Base-by-base conservation (phyloP, 2,888 invertebrate genomes). In the Cyrtodaria siliqua region DNA sequence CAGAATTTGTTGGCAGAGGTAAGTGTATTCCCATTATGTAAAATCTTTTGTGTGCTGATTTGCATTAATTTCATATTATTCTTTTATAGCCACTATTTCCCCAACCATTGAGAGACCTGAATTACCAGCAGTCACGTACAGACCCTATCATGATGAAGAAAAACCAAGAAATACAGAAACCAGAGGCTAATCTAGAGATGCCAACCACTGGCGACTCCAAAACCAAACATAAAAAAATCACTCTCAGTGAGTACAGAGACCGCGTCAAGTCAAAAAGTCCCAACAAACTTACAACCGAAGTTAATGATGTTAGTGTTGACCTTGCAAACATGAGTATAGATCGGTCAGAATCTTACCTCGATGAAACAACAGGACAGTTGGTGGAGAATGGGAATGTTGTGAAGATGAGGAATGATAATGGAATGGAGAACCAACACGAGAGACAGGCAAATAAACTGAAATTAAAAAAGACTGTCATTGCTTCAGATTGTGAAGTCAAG, bases 281-380 rank as follows among this genome's bases (percentile, higher is more conserved):
- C 14, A 47, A 38, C 8, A 76, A 73, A 42, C 66, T 44, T 26
- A 26, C 1, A 33, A 14, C 16, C 52, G 74, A 67, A 16, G 56
- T 71, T 4, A 29, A 42, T 50, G 78, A 78, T 62, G 57, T 81
- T 20, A 78, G 75, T 66, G 18, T 47, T 44, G 76, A 76, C 24
- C 59, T 84, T 9, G 79, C 78, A 9, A 79, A 76, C 42, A 75
- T 84, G 66, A 82, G 80, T 61, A 72, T 84, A 42, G 73, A 80
- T 26, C 47, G 67, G 14, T n/a, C 59, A n/a, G 64, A 61, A 14
- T 20, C 27, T 1, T 49, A 63, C 42, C 60, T 78, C 9, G 72
- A 78, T 66, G 78, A 72, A 18, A 68, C 33, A 44, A 38, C 72
- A 50, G 78, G 78, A 40, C 14, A 42, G n/a, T 29, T 71, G 42